Evolutionary conservation across 1,140 invertebrate species (phyloP), one percentile per base, ranked within the genome.

Genomic region (Trichoplusia ni): DNA sequence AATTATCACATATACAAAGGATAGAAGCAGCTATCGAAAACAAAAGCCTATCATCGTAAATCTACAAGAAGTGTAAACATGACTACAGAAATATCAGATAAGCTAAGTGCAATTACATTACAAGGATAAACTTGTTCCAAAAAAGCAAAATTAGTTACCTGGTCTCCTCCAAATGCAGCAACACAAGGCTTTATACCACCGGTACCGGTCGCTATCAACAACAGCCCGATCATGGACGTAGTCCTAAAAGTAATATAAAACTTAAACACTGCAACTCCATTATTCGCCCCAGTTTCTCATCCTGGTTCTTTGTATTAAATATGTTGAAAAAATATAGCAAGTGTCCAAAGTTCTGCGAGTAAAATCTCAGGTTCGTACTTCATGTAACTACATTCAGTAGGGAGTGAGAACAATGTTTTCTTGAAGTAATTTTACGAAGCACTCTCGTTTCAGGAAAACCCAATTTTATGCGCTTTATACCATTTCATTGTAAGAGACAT

Each of bases 161-260:
- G 97, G 80, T 98, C 97, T 9, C 96, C 97, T 23, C 97, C 97
- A 84, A 98, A 98, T 0, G 97, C 95, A 1, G 95, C 93, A 0
- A 98, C 96, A 82, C 96, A 98, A 5, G 97, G 96, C 78, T 98
- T 98, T 72, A 98, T 98, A 0, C 97, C 95, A 13, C 95, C 96
- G 6, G 94, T 95, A 0, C 94, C 95, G 8, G 94, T 71, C 2
- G 94, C 94, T 49, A 95, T 95, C 8, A 95, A 76, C 2, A 82
- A 73, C 64, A 95, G 68, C 0, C 94, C 94, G 16, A 92, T 67
- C 75, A 93, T 88, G 4, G 92, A 90, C 4, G 82, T 85, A 2
- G 66, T 61, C 2, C 87, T 90, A 79, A 75, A 11, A 27, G 7
- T 21, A 64, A 42, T 29, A 31, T 44, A 19, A 23, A 33, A 3